These are phyloP conservation scores for Lasioglossum morio DNA, from an alignment of 2,888 invertebrate species.

Conservation along the genomic window DNA sequence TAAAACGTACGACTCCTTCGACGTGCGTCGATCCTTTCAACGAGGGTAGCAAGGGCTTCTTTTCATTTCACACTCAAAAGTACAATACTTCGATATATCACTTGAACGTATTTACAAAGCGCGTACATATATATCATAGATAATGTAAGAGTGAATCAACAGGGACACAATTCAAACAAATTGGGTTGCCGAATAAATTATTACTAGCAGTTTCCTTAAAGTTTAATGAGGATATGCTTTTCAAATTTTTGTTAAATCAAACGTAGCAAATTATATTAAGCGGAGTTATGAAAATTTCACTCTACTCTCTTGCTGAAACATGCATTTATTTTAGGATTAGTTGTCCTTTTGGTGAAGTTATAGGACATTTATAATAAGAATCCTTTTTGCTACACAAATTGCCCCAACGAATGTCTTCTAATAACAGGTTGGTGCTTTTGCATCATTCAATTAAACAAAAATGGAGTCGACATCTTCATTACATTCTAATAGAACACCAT, in stretches of 20 bases:
- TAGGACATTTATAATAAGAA: not conserved
- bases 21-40: slow-evolving; percentile 23
- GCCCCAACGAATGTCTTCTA: not conserved
- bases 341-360: not conserved
- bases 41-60: slow-evolving; percentile 63
- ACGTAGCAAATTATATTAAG: not conserved
- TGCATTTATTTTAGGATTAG: not conserved
- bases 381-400: not conserved
- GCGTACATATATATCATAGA: not conserved
- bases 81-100: slow-evolving; percentile 34
- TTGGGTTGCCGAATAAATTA: not conserved
- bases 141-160: not conserved
- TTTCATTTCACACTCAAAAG: slow-evolving; percentile 25
- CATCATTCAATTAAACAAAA: not conserved
- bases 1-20: not conserved
- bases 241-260: not conserved
- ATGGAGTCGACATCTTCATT: not conserved
- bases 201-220: not conserved
- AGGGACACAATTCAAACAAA: not conserved
- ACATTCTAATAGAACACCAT: not conserved
- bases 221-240: not conserved
- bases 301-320: not conserved
- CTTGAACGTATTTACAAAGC: slow-evolving; percentile 51
- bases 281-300: not conserved
- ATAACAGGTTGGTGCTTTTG: not conserved